These are phyloP conservation scores for Drosophila meridiana DNA, from an alignment of 2,888 invertebrate genomes.

Conservation along the genomic window DNA sequence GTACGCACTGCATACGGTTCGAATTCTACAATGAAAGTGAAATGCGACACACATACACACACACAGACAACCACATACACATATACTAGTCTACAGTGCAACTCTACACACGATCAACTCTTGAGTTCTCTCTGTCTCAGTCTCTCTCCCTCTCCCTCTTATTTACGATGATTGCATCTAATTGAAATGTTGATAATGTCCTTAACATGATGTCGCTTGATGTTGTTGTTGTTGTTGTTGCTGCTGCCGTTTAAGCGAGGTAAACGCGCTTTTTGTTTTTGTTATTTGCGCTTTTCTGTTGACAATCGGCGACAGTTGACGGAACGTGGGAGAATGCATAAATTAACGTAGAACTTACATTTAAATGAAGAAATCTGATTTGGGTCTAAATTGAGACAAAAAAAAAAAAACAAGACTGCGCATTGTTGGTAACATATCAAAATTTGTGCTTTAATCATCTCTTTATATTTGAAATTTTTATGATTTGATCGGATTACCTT, in stretches of 20 bases:
- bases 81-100: slow-evolving; percentile 53
- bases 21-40: slow-evolving; percentile 75
- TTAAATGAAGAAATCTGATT: slow-evolving; percentile 2
- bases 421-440: too few relatives aligned
- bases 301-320: slow-evolving; percentile 39
- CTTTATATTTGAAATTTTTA: not conserved
- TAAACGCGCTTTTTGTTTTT: slow-evolving; percentile 40
- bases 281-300: slow-evolving; percentile 53
- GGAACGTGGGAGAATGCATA: slow-evolving; percentile 59
- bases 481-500: not conserved
- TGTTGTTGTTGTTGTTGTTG: slow-evolving; percentile 19
- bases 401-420: too few relatives aligned
- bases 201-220: slow-evolving; percentile 65
- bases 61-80: slow-evolving; percentile 9
- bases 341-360: slow-evolving; percentile 26
- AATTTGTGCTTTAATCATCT: not conserved
- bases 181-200: slow-evolving; percentile 83
- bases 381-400: not conserved
- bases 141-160: not conserved
- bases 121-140: not conserved
- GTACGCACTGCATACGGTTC: slow-evolving; percentile 70
- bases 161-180: slow-evolving; percentile 67
- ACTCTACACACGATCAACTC: slow-evolving; percentile 44
- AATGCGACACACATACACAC: slow-evolving; percentile 52
- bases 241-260: slow-evolving; percentile 37